Evolutionary conservation across 2,113 vertebrate genomes (phyloP).

Genomic region (Brachyistius frenatus): DNA sequence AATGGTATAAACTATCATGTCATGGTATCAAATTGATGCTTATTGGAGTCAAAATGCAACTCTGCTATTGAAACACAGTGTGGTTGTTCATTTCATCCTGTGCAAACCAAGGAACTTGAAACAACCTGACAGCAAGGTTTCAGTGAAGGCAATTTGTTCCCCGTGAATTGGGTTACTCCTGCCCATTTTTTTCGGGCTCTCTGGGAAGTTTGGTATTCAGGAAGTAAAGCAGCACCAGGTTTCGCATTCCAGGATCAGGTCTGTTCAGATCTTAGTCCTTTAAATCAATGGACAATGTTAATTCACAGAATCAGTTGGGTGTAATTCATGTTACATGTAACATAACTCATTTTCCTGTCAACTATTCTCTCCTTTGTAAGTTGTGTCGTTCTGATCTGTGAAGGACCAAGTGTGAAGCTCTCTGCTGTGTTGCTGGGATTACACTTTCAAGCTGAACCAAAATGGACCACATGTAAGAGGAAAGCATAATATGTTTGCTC

Average conservation of each 20-base stretch:
- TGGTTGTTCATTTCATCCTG: conserved; percentile 34
- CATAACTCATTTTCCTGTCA: neutral
- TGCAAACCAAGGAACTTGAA: conserved; percentile 8
- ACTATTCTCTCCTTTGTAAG: conserved; percentile 10
- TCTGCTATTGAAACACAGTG: conserved; percentile 18
- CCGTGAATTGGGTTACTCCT: conserved; percentile 31
- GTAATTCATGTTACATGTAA: conserved; percentile 20
- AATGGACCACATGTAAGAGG: conserved; percentile 8
- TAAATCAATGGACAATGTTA: conserved; percentile 41
- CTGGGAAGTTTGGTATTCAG: conserved; percentile 52
- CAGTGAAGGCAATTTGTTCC: conserved; percentile 16
- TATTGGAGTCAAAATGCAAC: neutral
- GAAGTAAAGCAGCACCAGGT: conserved; percentile 36
- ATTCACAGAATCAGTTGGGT: conserved; percentile 30
- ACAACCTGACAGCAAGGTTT: conserved; percentile 26
- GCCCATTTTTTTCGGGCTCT: conserved; percentile 45
- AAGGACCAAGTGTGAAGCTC: conserved; percentile 23
- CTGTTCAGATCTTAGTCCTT: conserved; percentile 31
- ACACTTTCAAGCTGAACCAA: conserved; percentile 3
- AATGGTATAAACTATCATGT: neutral
- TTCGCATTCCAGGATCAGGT: conserved; percentile 45
- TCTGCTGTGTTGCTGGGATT: conserved; percentile 7
- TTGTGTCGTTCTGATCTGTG: conserved; percentile 14
- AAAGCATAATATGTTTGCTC: conserved; percentile 1
- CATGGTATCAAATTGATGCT: conserved; percentile 14